phyloP scores from a whole-genome alignment of 2,113 vertebrate species.

The Athene noctua region DNA sequence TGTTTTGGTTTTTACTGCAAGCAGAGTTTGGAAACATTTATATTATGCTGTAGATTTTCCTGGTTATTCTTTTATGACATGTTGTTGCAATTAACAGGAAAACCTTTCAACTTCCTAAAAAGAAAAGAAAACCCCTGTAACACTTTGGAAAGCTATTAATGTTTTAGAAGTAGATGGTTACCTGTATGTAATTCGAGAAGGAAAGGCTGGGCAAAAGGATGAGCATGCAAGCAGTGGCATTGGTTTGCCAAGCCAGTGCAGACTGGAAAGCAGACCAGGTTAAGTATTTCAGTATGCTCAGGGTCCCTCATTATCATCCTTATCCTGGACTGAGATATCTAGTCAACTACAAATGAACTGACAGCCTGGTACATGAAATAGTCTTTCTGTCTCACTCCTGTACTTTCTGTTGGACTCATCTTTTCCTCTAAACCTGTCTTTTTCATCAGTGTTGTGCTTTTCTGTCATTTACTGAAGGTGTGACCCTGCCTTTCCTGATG shows the following conservation, averaged over 20 bases:
- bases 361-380: not conserved
- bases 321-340: not conserved
- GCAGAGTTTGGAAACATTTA: not conserved
- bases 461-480: not conserved
- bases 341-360: not conserved
- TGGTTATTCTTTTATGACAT: not conserved
- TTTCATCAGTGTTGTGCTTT: not conserved
- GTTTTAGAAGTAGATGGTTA: not conserved
- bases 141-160: not conserved
- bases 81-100: not conserved
- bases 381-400: not conserved
- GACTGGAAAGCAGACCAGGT: not conserved
- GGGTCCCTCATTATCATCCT: not conserved
- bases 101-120: not conserved
- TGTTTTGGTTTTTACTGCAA: not conserved
- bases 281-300: not conserved
- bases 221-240: not conserved
- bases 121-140: not conserved
- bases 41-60: not conserved
- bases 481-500: not conserved
- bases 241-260: not conserved
- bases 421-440: not conserved
- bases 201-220: not conserved
- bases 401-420: not conserved
- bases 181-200: not conserved